Percentiles rank a stretch among this genome's conserved stretches.
phyloP scores from a whole-genome alignment of 1,140 invertebrate species.

The Neotoxoptera formosana region DNA sequence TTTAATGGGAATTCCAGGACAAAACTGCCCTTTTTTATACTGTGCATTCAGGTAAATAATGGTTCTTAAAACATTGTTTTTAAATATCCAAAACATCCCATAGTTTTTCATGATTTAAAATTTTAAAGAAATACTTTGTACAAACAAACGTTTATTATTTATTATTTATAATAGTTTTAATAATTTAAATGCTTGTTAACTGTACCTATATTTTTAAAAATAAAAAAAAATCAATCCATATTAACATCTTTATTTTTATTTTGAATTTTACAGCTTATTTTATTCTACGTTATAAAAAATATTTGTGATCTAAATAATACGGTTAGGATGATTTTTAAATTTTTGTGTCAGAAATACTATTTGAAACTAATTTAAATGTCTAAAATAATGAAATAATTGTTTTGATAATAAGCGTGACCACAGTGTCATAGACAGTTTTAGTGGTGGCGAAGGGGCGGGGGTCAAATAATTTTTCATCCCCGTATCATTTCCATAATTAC shows the following conservation, averaged over 20 bases:
- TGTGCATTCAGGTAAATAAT: background rate
- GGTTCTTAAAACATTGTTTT: constrained; percentile 5
- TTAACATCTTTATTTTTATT: background rate
- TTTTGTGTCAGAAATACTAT: too few species aligned
- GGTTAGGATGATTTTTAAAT: too few species aligned
- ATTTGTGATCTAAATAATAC: too few species aligned
- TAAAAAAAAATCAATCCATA: too few species aligned
- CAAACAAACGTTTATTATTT: background rate
- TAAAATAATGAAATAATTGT: too few species aligned
- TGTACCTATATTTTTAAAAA: too few species aligned
- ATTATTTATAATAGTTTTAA: background rate
- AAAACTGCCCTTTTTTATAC: background rate
- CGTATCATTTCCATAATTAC: background rate
- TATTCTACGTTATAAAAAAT: background rate
- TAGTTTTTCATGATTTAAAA: background rate
- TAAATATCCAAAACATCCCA: background rate
- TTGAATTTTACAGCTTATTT: background rate
- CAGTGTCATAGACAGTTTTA: too few species aligned
- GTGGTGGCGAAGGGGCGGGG: too few species aligned
- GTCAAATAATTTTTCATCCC: too few species aligned
- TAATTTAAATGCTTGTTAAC: background rate
- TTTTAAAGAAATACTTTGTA: background rate
- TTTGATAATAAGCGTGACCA: too few species aligned
- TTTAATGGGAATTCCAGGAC: constrained; percentile 22
- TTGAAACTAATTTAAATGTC: too few species aligned